These are phyloP conservation scores for Sinotaia quadrata DNA, from an alignment of 2,888 invertebrate species.

Conservation along the genomic window DNA sequence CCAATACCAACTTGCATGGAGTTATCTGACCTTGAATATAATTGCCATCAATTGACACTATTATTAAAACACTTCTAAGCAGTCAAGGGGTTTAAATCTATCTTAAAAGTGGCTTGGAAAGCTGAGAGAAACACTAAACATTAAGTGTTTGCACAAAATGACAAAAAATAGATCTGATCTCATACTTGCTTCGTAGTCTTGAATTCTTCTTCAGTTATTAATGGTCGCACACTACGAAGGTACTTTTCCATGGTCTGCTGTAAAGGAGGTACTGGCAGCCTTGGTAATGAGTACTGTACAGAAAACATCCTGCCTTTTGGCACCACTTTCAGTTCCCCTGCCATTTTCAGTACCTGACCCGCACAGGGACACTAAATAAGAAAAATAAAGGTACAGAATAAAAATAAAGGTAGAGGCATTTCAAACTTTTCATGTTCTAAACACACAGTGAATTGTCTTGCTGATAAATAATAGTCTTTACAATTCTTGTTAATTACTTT, in stretches of 20 bases:
- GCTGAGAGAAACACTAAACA: too few relatives aligned
- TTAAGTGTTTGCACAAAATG: neutral
- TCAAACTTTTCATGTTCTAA: too few relatives aligned
- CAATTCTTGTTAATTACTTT: too few relatives aligned
- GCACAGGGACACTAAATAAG: neutral
- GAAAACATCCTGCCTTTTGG: slow-evolving; percentile 59
- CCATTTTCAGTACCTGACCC: neutral
- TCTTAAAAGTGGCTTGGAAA: too few relatives aligned
- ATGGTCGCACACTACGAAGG: slow-evolving; percentile 63
- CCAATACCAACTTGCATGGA: too few relatives aligned
- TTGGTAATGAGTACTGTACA: slow-evolving; percentile 63
- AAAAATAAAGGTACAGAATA: neutral
- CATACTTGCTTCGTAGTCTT: slow-evolving; percentile 62
- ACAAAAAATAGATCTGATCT: neutral
- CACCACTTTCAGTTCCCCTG: neutral
- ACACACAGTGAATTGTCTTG: too few relatives aligned
- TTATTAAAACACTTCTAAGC: too few relatives aligned
- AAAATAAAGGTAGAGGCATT: neutral
- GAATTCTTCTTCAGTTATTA: slow-evolving; percentile 67
- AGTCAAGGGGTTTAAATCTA: too few relatives aligned
- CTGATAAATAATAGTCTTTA: too few relatives aligned
- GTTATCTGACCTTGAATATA: too few relatives aligned
- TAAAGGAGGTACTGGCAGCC: slow-evolving; percentile 70
- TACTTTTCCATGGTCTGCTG: slow-evolving; percentile 71
- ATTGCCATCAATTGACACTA: too few relatives aligned